A percentile compares a stretch with the other conserved stretches of the same genome.
Evolutionary conservation across 2,113 vertebrate species (phyloP).

Genomic region (Anas platyrhynchos): DNA sequence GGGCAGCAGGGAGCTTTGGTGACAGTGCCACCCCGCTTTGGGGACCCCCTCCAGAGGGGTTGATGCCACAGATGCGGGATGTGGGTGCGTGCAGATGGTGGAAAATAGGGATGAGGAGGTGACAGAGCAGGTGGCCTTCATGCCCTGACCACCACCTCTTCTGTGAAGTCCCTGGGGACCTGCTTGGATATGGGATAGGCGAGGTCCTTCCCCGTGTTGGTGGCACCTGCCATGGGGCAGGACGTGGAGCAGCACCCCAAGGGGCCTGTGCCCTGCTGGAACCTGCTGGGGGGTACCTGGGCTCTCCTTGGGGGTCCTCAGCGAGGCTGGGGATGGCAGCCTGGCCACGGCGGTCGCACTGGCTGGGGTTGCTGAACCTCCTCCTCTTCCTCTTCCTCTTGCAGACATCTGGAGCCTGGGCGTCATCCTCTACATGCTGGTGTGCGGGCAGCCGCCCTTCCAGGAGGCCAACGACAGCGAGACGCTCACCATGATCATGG

Average conservation of each 20-base stretch:
- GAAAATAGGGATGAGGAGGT: fast-evolving
- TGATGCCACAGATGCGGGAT: not conserved
- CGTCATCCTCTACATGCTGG: constrained; percentile 92
- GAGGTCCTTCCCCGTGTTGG: not conserved
- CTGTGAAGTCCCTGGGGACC: not conserved
- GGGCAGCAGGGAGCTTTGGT: not conserved
- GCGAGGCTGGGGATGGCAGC: not conserved
- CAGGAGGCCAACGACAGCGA: constrained; percentile 93
- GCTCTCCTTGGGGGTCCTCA: not conserved
- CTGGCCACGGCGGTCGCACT: not conserved
- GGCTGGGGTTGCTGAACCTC: not conserved
- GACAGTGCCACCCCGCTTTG: not conserved
- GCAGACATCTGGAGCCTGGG: constrained; percentile 91
- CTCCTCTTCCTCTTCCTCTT: constrained; percentile 25
- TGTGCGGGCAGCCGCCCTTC: constrained; percentile 88
- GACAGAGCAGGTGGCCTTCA: not conserved
- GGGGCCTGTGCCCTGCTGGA: not conserved
- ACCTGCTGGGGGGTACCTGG: not conserved
- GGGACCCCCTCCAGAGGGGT: not conserved
- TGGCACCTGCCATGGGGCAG: fast-evolving
- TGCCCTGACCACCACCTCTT: not conserved
- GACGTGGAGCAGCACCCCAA: not conserved
- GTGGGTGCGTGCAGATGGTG: not conserved
- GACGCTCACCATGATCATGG: constrained; percentile 92
- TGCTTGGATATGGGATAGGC: not conserved